Conservation (phyloP, 2,888 invertebrate species). For the Congeria kusceri region DNA sequence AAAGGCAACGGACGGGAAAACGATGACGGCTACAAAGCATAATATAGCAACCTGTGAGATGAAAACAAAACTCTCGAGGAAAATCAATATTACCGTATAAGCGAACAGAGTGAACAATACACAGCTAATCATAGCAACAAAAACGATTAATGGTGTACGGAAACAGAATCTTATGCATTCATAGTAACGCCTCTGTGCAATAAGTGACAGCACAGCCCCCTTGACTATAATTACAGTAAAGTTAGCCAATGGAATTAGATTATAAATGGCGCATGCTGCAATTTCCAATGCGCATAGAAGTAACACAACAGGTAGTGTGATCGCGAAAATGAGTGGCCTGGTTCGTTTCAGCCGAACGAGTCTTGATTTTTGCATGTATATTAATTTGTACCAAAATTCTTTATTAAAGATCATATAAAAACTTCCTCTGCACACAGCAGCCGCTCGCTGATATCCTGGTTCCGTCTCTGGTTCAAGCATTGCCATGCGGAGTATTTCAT, state of each 20-base stretch:
- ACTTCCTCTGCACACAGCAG: conserved; percentile 32
- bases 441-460: conserved; percentile 38
- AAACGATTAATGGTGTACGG: conserved; percentile 6
- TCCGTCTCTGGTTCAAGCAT: conserved; percentile 1
- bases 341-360: not conserved
- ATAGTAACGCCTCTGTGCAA: not conserved
- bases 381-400: conserved; percentile 35
- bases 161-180: not conserved
- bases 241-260: conserved; percentile 35
- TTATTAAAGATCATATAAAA: conserved; percentile 43
- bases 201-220: conserved; percentile 30
- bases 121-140: conserved; percentile 2
- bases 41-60: conserved; percentile 40
- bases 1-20: conserved; percentile 43
- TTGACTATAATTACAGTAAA: conserved; percentile 26
- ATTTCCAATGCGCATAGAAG: conserved; percentile 39
- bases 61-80: conserved; percentile 42
- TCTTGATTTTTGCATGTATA: conserved; percentile 24
- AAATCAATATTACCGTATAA: conserved; percentile 41
- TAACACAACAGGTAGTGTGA: not conserved
- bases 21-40: conserved; percentile 51
- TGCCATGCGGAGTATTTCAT: conserved; percentile 33
- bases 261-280: conserved; percentile 22
- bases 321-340: not conserved
- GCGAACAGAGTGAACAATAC: conserved; percentile 19